Evolutionary conservation across 53 echinoderm and acorn worm genomes (phyloP), one percentile per base, ranked within the genome.

Genomic region (Glandiceps talaboti): DNA sequence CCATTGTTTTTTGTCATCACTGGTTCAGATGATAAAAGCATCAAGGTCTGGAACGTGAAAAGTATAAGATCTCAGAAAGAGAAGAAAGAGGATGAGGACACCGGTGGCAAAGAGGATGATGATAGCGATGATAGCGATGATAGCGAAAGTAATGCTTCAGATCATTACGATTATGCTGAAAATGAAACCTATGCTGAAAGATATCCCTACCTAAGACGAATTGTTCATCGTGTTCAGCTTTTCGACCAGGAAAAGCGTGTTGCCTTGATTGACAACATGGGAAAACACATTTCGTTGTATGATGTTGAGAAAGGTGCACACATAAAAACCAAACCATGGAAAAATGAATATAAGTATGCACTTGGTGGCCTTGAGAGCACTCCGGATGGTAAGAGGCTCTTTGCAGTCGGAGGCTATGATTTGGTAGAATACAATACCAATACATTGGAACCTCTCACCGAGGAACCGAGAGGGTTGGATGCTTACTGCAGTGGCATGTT

Each of bases 31-130:
- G 86, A 86, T 77, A 86, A 82, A 79, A 86, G 79, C 79, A 78
- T 86, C 75, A 82, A 82, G n/a, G 77, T 86, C 26, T 86, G 86
- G 86, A 82, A 86, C n/a, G 30, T 86, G 64, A 20, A 45, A 6
- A 45, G 64, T 45, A 20, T 45, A 45, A 45, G 64, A 45, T 45
- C 64, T 12, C 6, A 45, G 20, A 45, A 45, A 45, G 20, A 20
- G 6, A 20, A 45, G 20, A 45, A 45, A 20, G 6, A 6, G 64
- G 64, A 45, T 20, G 20, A 45, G 6, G 20, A 45, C 6, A 20
- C 20, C 20, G 20, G 64, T 20, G 20, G 20, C 6, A 45, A 20
- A 6, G 64, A 6, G 20, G 64, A 45, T 20, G 20, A 20, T 45
- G 64, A 45, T 20, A 20, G 20, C 64, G 64, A 45, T 20, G 64